Base-by-base conservation (phyloP, 2,797 vertebrate genomes). In the Poeciliopsis gracilis region DNA sequence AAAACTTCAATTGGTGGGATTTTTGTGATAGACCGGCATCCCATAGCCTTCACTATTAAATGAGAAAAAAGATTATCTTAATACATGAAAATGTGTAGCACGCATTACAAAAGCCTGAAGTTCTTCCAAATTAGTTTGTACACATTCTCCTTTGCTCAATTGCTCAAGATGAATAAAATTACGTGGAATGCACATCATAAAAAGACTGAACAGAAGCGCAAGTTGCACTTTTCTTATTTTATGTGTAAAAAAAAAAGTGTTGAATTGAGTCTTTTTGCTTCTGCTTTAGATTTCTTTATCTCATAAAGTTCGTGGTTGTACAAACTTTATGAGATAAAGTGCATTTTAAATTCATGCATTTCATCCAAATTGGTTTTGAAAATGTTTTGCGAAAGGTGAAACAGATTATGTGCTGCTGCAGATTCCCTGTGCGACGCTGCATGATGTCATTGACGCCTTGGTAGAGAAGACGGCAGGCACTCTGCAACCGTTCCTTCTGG, bases 381-480 rank as follows among this genome's bases (percentile, higher is more conserved):
- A 53, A 33, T 38, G 33, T 13, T 12, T 36, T 51, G 18, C 6
- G 20, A 51, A 38, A 23, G 25, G 36, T 51, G 5, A 51, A 23
- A 73, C n/a, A 23, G 20, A 25, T 18, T 2, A 8, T 76, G 13
- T 51, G 16, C 18, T 78, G 38, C 81, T 57, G 2, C 72, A 97
- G 96, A 94, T 96, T 79, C 93, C 88, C 5, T 97, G 97, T 90
- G 84, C 93, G 28, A 96, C 97, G 0, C 96, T 97, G 33, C 93
- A 96, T 11, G 95, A 96, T 0, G 97, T 98, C 78, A 96, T 97
- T 36, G 93, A 95, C 10, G 96, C 96, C 72, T 94, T 98, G 63
- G 93, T 97, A 23, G 94, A 95, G 67, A 95, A 95, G 77, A 97
- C 96, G 3, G 95, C 95, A 0, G 95, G 95, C 23, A 93, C 94